Percentiles rank a stretch among this genome's conserved stretches.
Conservation (phyloP, 2,113 vertebrate species). For the Petrocephalus microphthalmus region DNA sequence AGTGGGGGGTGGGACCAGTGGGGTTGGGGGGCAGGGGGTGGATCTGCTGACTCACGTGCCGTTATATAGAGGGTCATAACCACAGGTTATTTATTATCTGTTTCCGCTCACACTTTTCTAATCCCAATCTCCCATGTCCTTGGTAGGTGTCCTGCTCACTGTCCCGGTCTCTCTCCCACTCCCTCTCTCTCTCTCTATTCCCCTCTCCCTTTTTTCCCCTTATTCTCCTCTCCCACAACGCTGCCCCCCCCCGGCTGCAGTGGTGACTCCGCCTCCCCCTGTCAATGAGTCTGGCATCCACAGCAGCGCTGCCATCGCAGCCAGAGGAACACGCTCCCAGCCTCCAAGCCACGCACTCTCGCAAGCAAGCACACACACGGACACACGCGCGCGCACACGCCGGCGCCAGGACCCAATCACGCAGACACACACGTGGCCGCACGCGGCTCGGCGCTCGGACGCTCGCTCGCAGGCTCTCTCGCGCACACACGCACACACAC, state of each 20-base stretch:
- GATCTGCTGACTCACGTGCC: conserved; percentile 17
- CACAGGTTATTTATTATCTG: conserved; percentile 25
- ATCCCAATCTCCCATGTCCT: conserved; percentile 20
- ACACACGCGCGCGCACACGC: neutral
- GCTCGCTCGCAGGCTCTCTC: neutral
- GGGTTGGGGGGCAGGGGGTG: neutral
- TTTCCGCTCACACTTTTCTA: conserved; percentile 5
- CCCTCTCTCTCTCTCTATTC: neutral
- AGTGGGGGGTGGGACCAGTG: conserved; percentile 28
- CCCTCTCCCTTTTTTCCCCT: neutral
- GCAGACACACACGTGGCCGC: conserved; percentile 23
- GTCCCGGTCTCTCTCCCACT: neutral
- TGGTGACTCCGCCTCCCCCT: conserved; percentile 33
- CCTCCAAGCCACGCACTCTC: conserved; percentile 21
- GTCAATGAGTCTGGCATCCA: conserved; percentile 8
- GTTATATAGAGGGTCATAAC: conserved; percentile 22
- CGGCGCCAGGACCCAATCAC: conserved; percentile 38
- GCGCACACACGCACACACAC: conserved; percentile 18
- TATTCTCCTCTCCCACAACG: neutral
- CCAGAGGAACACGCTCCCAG: neutral
- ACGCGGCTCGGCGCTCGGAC: neutral
- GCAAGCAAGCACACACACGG: neutral
- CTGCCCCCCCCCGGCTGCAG: conserved; percentile 27
- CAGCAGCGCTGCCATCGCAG: neutral
- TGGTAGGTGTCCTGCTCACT: conserved; percentile 13